Base-by-base conservation (phyloP, 2,797 vertebrate genomes). In the Eremophila alpestris region DNA sequence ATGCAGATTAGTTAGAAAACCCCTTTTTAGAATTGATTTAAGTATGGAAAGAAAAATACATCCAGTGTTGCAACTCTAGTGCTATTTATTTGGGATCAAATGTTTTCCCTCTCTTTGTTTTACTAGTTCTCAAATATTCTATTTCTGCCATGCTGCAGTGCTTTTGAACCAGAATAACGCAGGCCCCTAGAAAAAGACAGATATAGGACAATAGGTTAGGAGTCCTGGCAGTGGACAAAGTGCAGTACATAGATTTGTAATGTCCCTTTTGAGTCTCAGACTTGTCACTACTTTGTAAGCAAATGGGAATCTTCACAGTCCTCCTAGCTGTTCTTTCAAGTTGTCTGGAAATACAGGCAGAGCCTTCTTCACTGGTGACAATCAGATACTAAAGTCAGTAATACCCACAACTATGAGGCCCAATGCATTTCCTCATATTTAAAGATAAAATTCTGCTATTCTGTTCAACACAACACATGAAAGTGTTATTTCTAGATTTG, bases 1-100 rank as follows among this genome's bases (percentile, higher is more conserved):
- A 93, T 73, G 91, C 83, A 94, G 63, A 91, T 94, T 90, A 95
- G 62, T 81, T 88, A 81, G 69, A 83, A 94, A 96, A 95, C 88
- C 69, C 59, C 55, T 88, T 74, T 93, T 88, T 59, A 86, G 76
- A 81, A 65, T 6, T 79, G 13, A 69, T 55, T 65, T 73, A 82
- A 71, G 9, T 82, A 59, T 62, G 55, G 36, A 78, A 76, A 52
- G 40, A 59, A 83, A 93, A 91, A 46, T 62, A 54, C 8, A 65
- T 62, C 40, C 51, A 69, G 43, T 60, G 32, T 65, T 73, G 59
- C 59, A 83, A 70, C n/a, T 78, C 81, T 88, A 45, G 30, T 62
- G 67, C 48, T 81, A 30, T 51, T 83, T 77, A 43, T 30, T 70
- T 54, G 12, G 83, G 65, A 93, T 64, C 1, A 86, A 54, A 54